phyloP scores from a whole-genome alignment of 2,888 invertebrate genomes.

The Anoplius nigerrimus region DNA sequence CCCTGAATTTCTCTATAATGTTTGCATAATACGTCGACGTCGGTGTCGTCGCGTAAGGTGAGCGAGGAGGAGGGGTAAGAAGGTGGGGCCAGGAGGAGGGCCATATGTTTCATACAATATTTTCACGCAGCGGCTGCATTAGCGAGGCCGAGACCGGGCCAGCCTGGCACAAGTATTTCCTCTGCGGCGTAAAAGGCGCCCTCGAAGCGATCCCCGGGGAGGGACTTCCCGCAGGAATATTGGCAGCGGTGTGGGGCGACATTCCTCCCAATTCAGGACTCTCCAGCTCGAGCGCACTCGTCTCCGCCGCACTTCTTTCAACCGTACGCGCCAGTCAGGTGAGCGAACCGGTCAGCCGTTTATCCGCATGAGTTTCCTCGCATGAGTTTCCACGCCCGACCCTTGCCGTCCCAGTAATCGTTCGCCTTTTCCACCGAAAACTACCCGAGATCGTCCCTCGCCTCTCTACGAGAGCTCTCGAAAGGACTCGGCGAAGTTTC shows the following conservation, averaged over 20 bases:
- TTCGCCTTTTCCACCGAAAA: too few relatives aligned
- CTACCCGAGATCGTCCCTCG: too few relatives aligned
- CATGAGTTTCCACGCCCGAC: too few relatives aligned
- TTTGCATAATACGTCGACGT: too few relatives aligned
- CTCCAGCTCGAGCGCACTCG: conserved; percentile 98
- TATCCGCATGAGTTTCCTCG: too few relatives aligned
- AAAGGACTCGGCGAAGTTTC: too few relatives aligned
- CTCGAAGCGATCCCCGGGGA: conserved; percentile 78
- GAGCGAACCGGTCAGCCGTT: conserved; percentile 40
- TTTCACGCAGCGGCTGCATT: conserved; percentile 32
- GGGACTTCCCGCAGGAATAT: conserved; percentile 79
- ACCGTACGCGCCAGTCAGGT: conserved; percentile 82
- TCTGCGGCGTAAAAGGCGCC: conserved; percentile 94
- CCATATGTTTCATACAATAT: neutral
- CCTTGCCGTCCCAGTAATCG: too few relatives aligned
- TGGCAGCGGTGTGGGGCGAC: conserved; percentile 87
- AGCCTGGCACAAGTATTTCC: conserved; percentile 94
- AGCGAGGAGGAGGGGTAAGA: too few relatives aligned
- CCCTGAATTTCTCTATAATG: too few relatives aligned
- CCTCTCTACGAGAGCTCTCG: too few relatives aligned
- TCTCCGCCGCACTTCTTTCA: conserved; percentile 93
- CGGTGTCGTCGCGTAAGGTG: too few relatives aligned
- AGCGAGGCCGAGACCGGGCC: conserved; percentile 77
- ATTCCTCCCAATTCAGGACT: conserved; percentile 96
- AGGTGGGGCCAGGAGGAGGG: too few relatives aligned